Conservation (phyloP, 1,140 invertebrate species). For the Neodiprion pinetum region DNA sequence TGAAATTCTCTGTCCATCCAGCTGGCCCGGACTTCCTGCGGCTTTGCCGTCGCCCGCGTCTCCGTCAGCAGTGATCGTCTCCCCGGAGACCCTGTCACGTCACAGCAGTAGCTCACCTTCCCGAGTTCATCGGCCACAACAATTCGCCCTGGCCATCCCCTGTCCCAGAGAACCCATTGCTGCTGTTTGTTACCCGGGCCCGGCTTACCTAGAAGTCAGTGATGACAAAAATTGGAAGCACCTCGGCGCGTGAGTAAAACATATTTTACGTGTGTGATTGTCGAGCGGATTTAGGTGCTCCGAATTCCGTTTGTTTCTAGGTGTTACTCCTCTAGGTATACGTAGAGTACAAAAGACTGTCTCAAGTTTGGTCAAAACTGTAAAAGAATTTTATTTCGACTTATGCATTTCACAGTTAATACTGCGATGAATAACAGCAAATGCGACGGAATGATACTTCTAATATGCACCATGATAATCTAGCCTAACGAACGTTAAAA, state of each 20-base stretch:
- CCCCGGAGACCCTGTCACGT: slow-evolving; percentile 73
- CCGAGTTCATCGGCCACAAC: slow-evolving; percentile 45
- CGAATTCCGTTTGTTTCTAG: too few species aligned
- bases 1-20: slow-evolving; percentile 21
- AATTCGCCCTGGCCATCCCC: slow-evolving; percentile 54
- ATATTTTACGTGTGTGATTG: background rate
- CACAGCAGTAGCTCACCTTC: slow-evolving; percentile 63
- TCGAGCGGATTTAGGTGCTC: too few species aligned
- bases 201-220: slow-evolving; percentile 54
- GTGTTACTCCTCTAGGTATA: too few species aligned
- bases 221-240: slow-evolving; percentile 54
- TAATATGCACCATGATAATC: too few species aligned
- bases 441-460: too few species aligned
- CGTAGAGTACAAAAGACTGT: too few species aligned
- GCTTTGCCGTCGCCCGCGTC: slow-evolving; percentile 73
- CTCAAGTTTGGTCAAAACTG: too few species aligned
- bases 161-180: slow-evolving; percentile 54
- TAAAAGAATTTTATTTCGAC: too few species aligned
- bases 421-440: too few species aligned
- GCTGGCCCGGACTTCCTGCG: slow-evolving; percentile 59
- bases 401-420: too few species aligned
- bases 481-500: too few species aligned
- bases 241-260: slow-evolving; percentile 52
- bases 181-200: slow-evolving; percentile 55
- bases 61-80: slow-evolving; percentile 74